Evolutionary conservation across 2,113 vertebrate species (phyloP).

Genomic region (Paradisaea rubra): DNA sequence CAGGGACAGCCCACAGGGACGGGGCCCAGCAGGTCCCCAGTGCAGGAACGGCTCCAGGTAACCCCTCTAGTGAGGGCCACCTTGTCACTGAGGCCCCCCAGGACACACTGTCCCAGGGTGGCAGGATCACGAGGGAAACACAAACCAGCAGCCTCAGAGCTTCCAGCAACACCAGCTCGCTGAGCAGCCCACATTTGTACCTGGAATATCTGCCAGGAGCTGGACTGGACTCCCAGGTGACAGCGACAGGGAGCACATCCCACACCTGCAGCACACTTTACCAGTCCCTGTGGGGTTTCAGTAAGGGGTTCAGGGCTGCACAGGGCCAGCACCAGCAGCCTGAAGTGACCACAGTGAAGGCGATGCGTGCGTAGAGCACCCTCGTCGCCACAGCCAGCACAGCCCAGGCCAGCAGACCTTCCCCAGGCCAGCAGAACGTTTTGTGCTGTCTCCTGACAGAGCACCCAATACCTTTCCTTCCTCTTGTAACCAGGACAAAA

Average conservation of each 20-base stretch:
- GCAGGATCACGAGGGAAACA: accelerated
- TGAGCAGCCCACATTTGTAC: accelerated
- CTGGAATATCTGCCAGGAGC: not conserved
- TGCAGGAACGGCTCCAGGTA: accelerated
- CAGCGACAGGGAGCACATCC: accelerated
- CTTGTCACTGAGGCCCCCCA: not conserved
- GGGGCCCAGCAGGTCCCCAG: not conserved
- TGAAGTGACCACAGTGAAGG: accelerated
- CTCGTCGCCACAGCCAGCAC: not conserved
- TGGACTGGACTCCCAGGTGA: accelerated
- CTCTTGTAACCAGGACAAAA: not conserved
- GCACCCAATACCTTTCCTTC: not conserved
- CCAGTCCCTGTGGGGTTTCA: accelerated
- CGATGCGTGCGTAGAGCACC: accelerated
- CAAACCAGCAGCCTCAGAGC: accelerated
- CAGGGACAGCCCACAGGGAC: not conserved
- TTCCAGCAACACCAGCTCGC: accelerated
- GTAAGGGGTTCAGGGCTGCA: not conserved
- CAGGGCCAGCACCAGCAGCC: not conserved
- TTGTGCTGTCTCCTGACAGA: not conserved
- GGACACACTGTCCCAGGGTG: not conserved
- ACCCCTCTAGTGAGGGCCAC: accelerated
- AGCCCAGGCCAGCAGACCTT: not conserved
- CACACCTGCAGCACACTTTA: accelerated
- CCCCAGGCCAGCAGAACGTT: not conserved